Evolutionary conservation across 2,888 invertebrate genomes (phyloP).

Genomic region (Sarcophaga subvicina): DNA sequence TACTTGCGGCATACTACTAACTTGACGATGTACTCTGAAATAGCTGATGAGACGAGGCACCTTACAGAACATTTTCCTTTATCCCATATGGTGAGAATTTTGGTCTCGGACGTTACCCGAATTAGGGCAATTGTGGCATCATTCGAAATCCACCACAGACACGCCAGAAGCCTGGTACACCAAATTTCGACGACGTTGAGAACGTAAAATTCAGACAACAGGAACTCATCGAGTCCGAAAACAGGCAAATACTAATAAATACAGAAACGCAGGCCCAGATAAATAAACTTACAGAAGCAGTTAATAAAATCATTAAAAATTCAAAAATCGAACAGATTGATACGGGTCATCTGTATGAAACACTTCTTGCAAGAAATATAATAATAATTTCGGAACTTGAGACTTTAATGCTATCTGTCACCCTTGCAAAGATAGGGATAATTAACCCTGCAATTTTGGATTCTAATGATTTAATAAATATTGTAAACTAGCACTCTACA

Average conservation of each 20-base stretch:
- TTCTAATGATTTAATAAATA: slow-evolving; percentile 54
- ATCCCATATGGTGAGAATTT: slow-evolving; percentile 27
- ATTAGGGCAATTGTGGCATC: slow-evolving; percentile 12
- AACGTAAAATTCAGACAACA: background rate
- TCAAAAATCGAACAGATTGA: slow-evolving; percentile 31
- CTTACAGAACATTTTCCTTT: slow-evolving; percentile 17
- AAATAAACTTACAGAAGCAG: slow-evolving; percentile 54
- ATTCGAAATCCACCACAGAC: slow-evolving; percentile 30
- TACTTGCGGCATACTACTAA: background rate
- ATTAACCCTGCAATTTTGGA: slow-evolving; percentile 62
- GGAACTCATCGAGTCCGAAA: slow-evolving; percentile 27
- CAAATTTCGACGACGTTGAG: slow-evolving; percentile 46
- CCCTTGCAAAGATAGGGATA: slow-evolving; percentile 61
- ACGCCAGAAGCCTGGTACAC: slow-evolving; percentile 34
- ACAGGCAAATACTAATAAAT: slow-evolving; percentile 53
- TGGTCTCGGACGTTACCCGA: too few species aligned
- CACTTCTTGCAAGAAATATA: slow-evolving; percentile 60
- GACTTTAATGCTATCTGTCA: slow-evolving; percentile 52
- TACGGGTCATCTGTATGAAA: slow-evolving; percentile 48
- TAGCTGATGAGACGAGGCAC: background rate
- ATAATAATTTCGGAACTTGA: slow-evolving; percentile 63
- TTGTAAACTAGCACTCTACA: slow-evolving; percentile 57
- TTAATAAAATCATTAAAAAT: slow-evolving; percentile 49
- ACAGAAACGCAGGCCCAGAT: slow-evolving; percentile 51
- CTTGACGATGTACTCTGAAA: background rate